Percentiles rank a stretch among this genome's conserved stretches.
phyloP scores from a whole-genome alignment of 1,140 invertebrate genomes.

The Heliconius himera region DNA sequence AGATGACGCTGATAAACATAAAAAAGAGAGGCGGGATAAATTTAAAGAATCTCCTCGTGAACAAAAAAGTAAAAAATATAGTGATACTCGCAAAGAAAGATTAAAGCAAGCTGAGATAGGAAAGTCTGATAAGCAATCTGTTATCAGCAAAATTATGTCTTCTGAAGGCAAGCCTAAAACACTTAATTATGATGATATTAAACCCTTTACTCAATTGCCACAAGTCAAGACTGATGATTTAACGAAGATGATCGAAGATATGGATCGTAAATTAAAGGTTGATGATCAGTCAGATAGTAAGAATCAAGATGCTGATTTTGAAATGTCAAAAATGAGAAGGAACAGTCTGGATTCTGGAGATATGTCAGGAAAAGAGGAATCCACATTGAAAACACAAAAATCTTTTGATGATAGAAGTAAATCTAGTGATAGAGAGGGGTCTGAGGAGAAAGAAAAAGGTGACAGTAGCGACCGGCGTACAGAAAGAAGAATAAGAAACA shows the following conservation, averaged over 20 bases:
- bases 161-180: conserved; percentile 63
- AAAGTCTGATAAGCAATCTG: conserved; percentile 67
- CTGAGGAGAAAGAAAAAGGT: conserved; percentile 82
- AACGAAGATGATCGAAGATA: conserved; percentile 73
- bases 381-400: conserved; percentile 80
- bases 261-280: conserved; percentile 68
- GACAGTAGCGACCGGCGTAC: conserved; percentile 83
- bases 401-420: conserved; percentile 82
- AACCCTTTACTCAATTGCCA: conserved; percentile 78
- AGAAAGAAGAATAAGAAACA: conserved; percentile 86
- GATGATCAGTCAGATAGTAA: conserved; percentile 52
- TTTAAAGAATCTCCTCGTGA: conserved; percentile 70
- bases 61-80: conserved; percentile 78
- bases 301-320: conserved; percentile 34
- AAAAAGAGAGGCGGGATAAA: conserved; percentile 71
- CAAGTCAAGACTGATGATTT: conserved; percentile 78
- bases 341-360: conserved; percentile 83
- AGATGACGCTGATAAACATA: conserved; percentile 58
- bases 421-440: conserved; percentile 76
- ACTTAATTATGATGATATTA: conserved; percentile 76
- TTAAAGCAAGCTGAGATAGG: conserved; percentile 59
- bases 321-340: conserved; percentile 70
- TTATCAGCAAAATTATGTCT: conserved; percentile 67
- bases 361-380: conserved; percentile 72
- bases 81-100: conserved; percentile 76